Evolutionary conservation across 1,140 invertebrate species (phyloP).

Genomic region (Camponotus floridanus): DNA sequence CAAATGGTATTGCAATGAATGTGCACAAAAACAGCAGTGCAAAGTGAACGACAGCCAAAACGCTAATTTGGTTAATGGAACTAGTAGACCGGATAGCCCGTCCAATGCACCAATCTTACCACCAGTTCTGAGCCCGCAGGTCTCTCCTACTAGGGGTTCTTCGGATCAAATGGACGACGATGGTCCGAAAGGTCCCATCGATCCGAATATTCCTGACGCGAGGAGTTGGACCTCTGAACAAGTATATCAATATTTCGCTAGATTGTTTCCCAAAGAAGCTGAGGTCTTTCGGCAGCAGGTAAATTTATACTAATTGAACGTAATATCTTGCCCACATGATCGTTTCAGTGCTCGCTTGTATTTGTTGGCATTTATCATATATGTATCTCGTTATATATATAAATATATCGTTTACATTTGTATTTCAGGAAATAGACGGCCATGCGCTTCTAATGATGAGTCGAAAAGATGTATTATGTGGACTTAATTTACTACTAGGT

Average conservation of each 20-base stretch:
- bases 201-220: constrained; percentile 92
- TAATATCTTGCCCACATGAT: neutral
- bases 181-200: constrained; percentile 83
- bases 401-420: constrained; percentile 25
- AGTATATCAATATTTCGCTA: constrained; percentile 92
- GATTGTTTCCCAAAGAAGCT: constrained; percentile 91
- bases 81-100: constrained; percentile 79
- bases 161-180: constrained; percentile 82
- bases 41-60: constrained; percentile 62
- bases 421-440: constrained; percentile 95
- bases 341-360: neutral
- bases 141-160: constrained; percentile 79
- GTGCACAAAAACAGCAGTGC: constrained; percentile 77
- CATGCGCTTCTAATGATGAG: constrained; percentile 92
- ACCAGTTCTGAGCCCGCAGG: constrained; percentile 83
- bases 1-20: constrained; percentile 83
- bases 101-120: constrained; percentile 78
- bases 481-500: constrained; percentile 92
- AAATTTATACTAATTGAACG: constrained; percentile 61
- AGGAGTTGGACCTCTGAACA: constrained; percentile 93
- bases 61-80: constrained; percentile 62
- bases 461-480: constrained; percentile 92
- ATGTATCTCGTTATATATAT: no score
- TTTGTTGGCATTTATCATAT: neutral
- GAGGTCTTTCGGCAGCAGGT: constrained; percentile 93